Base-by-base conservation (phyloP, 2,113 vertebrate species). In the Oreotrochilus melanogaster region DNA sequence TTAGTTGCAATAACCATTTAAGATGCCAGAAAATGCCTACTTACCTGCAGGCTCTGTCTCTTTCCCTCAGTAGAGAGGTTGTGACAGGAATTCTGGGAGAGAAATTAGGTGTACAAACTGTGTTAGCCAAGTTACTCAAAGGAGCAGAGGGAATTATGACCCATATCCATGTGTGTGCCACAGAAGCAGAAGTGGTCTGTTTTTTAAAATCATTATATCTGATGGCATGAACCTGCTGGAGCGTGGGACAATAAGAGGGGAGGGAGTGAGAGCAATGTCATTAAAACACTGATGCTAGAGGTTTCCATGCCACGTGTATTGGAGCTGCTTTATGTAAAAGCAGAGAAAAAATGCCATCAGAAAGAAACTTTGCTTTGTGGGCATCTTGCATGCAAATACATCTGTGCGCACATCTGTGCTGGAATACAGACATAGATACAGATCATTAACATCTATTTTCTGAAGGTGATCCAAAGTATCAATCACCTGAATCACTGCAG, bases 361-460 rank as follows among this genome's bases (percentile, higher is more conserved):
- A 93, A 94, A 86, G 88, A 93, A 95, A 86, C 19, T 2, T 30
- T 1, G 25, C 51, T 94, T 88, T 54, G 9, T 81, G 92, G 92
- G 90, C 95, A 96, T 94, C 92, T 92, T 90, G 67, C 86, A 90
- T 79, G 50, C 72, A 94, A 93, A 88, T 83, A 86, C 86, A 90
- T 94, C 92, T 95, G 82, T 57, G 53, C 11, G 2, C 86, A 95
- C 90, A 94, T 97, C 90, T 96, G 92, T 90, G 88, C 86, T 91
- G 76, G 90, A 78, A 73, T 86, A 74, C 93, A 88, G 75, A 83
- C 78, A 69, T 28, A 95, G 90, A 95, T 96, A 95, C 85, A 94
- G 85, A 92, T 94, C 95, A 93, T 93, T 94, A 97, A 97, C 96
- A 97, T 98, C 96, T 97, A 96, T 97, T 98, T 98, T 97, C 94